Conservation (phyloP, 2,888 invertebrate species). For the Trissolcus japonicus region DNA sequence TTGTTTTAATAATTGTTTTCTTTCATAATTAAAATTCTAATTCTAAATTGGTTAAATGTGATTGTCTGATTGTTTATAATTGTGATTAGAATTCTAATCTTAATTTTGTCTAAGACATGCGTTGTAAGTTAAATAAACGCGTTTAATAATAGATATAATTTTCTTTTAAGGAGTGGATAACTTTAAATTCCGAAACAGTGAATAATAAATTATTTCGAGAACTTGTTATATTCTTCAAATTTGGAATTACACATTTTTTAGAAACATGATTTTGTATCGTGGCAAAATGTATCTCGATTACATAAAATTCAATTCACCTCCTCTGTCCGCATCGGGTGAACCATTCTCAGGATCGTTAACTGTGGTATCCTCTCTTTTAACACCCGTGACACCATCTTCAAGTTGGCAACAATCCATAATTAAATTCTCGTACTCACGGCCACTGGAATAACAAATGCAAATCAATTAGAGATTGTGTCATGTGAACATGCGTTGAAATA, state of each 20-base stretch:
- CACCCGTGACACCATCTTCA: conserved; percentile 87
- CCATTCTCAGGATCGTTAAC: conserved; percentile 91
- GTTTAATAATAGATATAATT: too few species aligned
- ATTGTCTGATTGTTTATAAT: too few species aligned
- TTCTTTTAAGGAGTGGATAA: too few species aligned
- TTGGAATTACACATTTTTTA: too few species aligned
- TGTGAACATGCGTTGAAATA: conserved; percentile 28
- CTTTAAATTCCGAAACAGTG: too few species aligned
- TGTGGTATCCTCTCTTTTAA: conserved; percentile 88
- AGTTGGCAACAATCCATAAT: conserved; percentile 96
- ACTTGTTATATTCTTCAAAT: too few species aligned
- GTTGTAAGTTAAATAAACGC: too few species aligned
- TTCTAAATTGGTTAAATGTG: too few species aligned
- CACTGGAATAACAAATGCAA: conserved; percentile 79
- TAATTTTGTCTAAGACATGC: too few species aligned
- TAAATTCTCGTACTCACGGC: conserved; percentile 91
- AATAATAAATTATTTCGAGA: too few species aligned
- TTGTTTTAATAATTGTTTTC: not conserved
- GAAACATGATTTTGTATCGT: not conserved
- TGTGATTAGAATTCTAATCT: too few species aligned
- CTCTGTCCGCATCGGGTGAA: conserved; percentile 89
- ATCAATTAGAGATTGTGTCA: conserved; percentile 35
- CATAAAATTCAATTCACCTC: conserved; percentile 76
- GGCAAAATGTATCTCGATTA: not conserved
- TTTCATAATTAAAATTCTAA: too few species aligned